Evolutionary conservation across 2,888 invertebrate genomes (phyloP).

Genomic region (Reticulitermes lucifugus): DNA sequence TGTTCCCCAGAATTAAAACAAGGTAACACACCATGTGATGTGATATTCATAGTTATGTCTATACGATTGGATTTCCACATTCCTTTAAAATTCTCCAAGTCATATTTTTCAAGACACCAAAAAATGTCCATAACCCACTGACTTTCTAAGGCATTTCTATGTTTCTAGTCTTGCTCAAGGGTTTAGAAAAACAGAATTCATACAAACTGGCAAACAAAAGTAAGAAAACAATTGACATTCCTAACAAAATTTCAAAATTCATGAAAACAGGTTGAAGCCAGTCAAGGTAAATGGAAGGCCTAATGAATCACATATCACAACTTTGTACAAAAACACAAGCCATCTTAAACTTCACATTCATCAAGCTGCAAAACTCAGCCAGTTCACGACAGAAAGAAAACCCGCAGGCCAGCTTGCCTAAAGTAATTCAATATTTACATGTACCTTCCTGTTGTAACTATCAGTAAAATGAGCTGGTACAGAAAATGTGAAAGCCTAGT

Average conservation of each 20-base stretch:
- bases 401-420: too few relatives aligned
- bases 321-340: not conserved
- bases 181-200: not conserved
- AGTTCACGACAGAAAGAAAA: too few relatives aligned
- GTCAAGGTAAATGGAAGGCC: constrained; percentile 15
- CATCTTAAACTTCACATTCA: not conserved
- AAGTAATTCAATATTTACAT: too few relatives aligned
- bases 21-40: not conserved
- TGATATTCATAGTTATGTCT: not conserved
- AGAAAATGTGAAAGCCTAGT: too few relatives aligned
- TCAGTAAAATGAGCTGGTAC: too few relatives aligned
- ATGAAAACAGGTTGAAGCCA: constrained; percentile 1
- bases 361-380: not conserved
- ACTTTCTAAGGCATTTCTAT: not conserved
- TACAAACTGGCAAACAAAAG: not conserved
- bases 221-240: not conserved
- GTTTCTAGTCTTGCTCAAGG: not conserved
- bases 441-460: too few relatives aligned
- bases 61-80: not conserved
- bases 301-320: not conserved
- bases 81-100: not conserved
- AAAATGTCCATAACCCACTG: not conserved
- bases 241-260: not conserved
- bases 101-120: not conserved
- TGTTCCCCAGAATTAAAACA: not conserved